phyloP scores from a whole-genome alignment of 2,888 invertebrate genomes.

The Dasypolia templi region DNA sequence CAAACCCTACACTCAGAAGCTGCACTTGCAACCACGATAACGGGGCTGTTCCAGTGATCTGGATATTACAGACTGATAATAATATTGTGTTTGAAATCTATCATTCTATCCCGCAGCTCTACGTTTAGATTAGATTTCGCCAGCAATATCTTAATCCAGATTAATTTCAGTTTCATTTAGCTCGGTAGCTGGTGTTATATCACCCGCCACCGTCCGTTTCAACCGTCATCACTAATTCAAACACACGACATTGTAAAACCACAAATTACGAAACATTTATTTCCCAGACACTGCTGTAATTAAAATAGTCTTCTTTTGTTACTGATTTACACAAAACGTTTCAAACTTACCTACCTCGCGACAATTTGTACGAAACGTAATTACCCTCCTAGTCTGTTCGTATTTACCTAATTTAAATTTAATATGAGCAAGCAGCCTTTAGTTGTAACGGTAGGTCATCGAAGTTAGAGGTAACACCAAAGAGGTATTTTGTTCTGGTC shows the following conservation, averaged over 20 bases:
- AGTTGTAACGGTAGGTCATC: conserved; percentile 48
- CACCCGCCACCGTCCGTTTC: conserved; percentile 15
- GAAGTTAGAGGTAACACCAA: conserved; percentile 51
- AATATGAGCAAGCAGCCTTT: conserved; percentile 46
- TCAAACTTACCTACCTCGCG: conserved; percentile 26
- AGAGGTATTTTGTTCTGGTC: conserved; percentile 38
- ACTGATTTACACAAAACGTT: conserved; percentile 53
- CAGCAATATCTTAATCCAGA: conserved; percentile 40
- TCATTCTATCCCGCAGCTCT: conserved; percentile 10
- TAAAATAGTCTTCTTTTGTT: conserved; percentile 54
- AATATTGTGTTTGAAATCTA: conserved; percentile 33
- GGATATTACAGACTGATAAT: conserved; percentile 38
- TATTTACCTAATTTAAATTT: conserved; percentile 60
- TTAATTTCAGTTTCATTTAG: conserved; percentile 36
- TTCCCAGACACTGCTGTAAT: conserved; percentile 38
- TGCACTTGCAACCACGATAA: too few relatives aligned
- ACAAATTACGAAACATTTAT: conserved; percentile 41
- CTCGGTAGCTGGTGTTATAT: conserved; percentile 34
- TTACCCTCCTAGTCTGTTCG: conserved; percentile 48
- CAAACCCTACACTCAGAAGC: too few relatives aligned
- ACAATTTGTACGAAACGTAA: conserved; percentile 46
- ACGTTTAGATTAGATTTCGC: conserved; percentile 21
- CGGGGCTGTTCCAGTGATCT: too few relatives aligned
- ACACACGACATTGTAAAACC: conserved; percentile 54
- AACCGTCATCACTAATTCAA: conserved; percentile 54